Percentiles rank a stretch among this genome's conserved stretches.
Evolutionary conservation across 2,888 invertebrate genomes (phyloP).

Genomic region (Axea sp.): DNA sequence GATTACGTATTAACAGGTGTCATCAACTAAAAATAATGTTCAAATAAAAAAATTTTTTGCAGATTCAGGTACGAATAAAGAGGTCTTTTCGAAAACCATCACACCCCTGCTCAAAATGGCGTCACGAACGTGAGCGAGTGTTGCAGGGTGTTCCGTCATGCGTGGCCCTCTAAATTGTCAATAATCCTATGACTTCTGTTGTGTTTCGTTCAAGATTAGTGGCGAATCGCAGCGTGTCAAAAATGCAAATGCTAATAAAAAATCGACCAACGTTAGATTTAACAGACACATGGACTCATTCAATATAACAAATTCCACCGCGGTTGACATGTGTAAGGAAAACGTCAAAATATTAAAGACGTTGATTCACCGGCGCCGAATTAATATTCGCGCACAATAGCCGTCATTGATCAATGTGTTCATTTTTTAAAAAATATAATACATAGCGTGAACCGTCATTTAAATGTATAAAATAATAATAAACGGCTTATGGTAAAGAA

Average conservation of each 20-base stretch:
- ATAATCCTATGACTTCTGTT: background rate
- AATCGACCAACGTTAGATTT: background rate
- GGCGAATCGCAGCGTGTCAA: background rate
- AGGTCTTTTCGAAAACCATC: background rate
- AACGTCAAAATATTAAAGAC: conserved; percentile 16
- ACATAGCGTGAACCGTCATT: too few relatives aligned
- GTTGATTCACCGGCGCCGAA: conserved; percentile 1
- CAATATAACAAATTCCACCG: conserved; percentile 5
- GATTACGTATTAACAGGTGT: too few relatives aligned
- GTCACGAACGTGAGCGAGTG: background rate
- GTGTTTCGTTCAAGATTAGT: background rate
- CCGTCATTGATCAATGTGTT: conserved; percentile 13
- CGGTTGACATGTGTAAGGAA: conserved; percentile 1
- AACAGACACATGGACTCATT: background rate
- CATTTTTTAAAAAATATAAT: too few relatives aligned
- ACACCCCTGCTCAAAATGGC: conserved; percentile 18
- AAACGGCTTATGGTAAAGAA: background rate
- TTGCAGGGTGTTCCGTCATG: background rate
- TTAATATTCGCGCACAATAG: conserved; percentile 1
- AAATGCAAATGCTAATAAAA: background rate
- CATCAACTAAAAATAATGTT: too few relatives aligned
- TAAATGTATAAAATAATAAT: background rate
- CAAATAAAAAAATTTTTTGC: background rate
- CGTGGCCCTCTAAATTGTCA: background rate
- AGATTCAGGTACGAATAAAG: too few relatives aligned